Percentiles rank a stretch among this genome's conserved stretches.
Evolutionary conservation across 2,113 vertebrate species (phyloP).

Genomic region (Callipepla californica): DNA sequence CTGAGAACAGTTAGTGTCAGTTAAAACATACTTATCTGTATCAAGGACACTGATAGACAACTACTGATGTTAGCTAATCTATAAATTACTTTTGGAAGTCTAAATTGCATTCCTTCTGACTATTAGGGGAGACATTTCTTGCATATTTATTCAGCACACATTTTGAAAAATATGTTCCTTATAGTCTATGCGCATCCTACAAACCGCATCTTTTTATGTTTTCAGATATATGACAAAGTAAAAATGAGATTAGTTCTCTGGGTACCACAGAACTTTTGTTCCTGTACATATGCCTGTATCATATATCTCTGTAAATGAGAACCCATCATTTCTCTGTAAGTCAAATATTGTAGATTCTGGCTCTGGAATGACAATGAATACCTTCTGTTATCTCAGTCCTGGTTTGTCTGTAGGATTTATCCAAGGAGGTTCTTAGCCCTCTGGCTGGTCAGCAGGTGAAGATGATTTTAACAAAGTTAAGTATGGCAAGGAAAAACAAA

Average conservation of each 20-base stretch:
- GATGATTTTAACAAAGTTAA: background rate
- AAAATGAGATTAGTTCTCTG: background rate
- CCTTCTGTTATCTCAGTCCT: background rate
- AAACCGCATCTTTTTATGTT: background rate
- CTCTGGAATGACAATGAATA: background rate
- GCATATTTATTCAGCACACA: background rate
- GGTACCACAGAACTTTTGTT: background rate
- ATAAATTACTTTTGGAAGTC: background rate
- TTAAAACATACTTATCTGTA: background rate
- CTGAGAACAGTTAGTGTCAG: background rate
- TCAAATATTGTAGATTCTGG: background rate
- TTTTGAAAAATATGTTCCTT: background rate
- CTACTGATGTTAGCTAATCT: background rate
- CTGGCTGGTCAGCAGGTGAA: background rate
- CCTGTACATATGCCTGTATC: background rate
- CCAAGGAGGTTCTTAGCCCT: background rate
- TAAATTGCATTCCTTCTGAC: background rate
- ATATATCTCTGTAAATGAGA: background rate
- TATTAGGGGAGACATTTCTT: background rate
- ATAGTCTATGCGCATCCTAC: background rate
- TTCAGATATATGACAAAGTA: background rate
- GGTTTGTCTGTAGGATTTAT: background rate
- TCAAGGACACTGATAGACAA: background rate
- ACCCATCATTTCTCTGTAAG: background rate
- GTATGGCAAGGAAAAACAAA: background rate